A percentile compares a stretch with the other conserved stretches of the same genome.
These are phyloP conservation scores for Clarias macrocephalus DNA, from an alignment of 2,113 vertebrate genomes.

Conservation along the genomic window DNA sequence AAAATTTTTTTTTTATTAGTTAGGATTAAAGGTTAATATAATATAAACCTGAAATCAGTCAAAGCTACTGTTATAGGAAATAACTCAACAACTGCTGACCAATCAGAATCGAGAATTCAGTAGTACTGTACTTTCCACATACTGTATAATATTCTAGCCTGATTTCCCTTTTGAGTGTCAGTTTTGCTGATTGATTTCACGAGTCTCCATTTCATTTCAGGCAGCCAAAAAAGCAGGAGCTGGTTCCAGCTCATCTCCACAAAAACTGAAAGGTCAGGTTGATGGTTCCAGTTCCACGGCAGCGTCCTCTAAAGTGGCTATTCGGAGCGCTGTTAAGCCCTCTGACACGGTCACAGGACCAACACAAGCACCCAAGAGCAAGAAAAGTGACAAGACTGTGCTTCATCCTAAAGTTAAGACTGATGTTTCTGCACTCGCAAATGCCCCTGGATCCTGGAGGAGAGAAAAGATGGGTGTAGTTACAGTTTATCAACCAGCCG, in stretches of 20 bases:
- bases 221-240: conserved; percentile 55
- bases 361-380: not conserved
- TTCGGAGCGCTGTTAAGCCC: conserved; percentile 52
- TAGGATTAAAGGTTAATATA: not conserved
- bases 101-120: not conserved
- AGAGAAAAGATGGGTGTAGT: conserved; percentile 5
- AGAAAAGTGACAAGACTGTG: not conserved
- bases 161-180: not conserved
- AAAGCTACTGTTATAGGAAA: not conserved
- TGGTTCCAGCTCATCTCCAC: conserved; percentile 19
- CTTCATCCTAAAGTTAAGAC: conserved; percentile 14
- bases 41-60: not conserved
- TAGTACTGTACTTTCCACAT: not conserved
- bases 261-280: conserved; percentile 35
- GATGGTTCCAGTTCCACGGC: conserved; percentile 27
- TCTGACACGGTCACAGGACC: not conserved
- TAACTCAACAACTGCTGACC: not conserved
- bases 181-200: not conserved
- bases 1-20: too few relatives aligned
- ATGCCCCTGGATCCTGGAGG: not conserved
- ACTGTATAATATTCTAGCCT: not conserved
- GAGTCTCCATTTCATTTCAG: conserved; percentile 46
- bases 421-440: not conserved
- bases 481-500: not conserved
- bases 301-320: conserved; percentile 73